phyloP scores from a whole-genome alignment of 2,888 invertebrate species.

The Venusia cambrica region DNA sequence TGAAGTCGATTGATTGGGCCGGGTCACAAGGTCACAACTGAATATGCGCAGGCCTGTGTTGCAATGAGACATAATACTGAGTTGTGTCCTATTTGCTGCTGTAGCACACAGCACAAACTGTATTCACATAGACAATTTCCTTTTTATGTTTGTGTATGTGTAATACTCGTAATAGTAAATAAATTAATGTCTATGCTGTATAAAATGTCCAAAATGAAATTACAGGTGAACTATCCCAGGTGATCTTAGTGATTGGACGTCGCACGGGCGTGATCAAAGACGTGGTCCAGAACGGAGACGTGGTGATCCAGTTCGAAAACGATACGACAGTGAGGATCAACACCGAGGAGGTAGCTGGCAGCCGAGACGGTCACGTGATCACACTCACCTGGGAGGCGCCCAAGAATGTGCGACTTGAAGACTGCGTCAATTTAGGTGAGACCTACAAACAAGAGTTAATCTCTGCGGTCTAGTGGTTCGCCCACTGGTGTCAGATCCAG shows the following conservation, averaged over 20 bases:
- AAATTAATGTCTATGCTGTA: too few species aligned
- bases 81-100: too few species aligned
- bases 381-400: slow-evolving; percentile 60
- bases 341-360: slow-evolving; percentile 44
- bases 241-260: slow-evolving; percentile 60
- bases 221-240: slow-evolving; percentile 34
- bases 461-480: too few species aligned
- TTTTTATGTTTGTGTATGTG: too few species aligned
- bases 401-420: slow-evolving; percentile 48
- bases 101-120: too few species aligned
- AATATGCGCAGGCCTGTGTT: too few species aligned
- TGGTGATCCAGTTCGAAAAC: slow-evolving; percentile 57
- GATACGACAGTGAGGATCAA: slow-evolving; percentile 56
- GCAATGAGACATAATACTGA: too few species aligned
- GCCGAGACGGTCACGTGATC: slow-evolving; percentile 46
- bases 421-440: slow-evolving; percentile 64
- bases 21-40: too few species aligned
- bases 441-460: neutral
- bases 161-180: too few species aligned
- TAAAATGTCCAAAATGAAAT: neutral
- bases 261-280: slow-evolving; percentile 52
- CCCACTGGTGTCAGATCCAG: too few species aligned
- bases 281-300: slow-evolving; percentile 51
- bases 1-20: too few species aligned
- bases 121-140: too few species aligned